Conservation (phyloP, 2,888 invertebrate genomes). For the Rosalia funebris region DNA sequence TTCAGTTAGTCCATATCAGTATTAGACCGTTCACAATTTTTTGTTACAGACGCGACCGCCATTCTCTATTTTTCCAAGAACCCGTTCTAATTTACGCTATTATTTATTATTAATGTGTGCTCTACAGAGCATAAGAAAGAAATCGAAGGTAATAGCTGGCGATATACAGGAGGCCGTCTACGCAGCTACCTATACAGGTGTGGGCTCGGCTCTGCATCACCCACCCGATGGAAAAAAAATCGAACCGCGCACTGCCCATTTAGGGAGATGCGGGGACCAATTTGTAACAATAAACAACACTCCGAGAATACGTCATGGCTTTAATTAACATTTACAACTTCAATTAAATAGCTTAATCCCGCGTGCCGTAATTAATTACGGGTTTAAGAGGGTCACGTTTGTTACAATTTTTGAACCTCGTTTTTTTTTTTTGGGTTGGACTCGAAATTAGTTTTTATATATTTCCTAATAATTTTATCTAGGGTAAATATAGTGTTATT, state of each 20-base stretch:
- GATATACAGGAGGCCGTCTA: neutral
- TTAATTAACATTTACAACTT: conserved; percentile 18
- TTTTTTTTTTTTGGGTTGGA: too few relatives aligned
- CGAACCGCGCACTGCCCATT: conserved; percentile 21
- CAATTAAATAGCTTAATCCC: conserved; percentile 4
- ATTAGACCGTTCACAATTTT: too few relatives aligned
- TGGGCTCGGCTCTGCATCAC: conserved; percentile 19
- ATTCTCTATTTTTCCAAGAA: too few relatives aligned
- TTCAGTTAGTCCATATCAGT: too few relatives aligned
- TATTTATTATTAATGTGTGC: too few relatives aligned
- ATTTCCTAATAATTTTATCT: too few relatives aligned
- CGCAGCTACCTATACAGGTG: conserved; percentile 7
- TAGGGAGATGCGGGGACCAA: conserved; percentile 24
- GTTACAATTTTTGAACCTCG: neutral
- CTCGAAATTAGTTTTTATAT: too few relatives aligned
- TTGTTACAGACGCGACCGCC: too few relatives aligned
- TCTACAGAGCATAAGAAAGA: neutral
- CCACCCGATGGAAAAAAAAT: conserved; percentile 18
- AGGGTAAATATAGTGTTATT: too few relatives aligned
- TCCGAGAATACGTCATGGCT: conserved; percentile 15
- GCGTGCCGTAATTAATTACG: conserved; percentile 2
- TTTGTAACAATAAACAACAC: conserved; percentile 30
- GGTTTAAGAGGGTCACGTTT: neutral
- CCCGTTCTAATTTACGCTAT: too few relatives aligned
- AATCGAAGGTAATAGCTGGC: conserved; percentile 1